Evolutionary conservation across 1,140 invertebrate species (phyloP), one percentile per base, ranked within the genome.

Genomic region (Drosophila repletoides): DNA sequence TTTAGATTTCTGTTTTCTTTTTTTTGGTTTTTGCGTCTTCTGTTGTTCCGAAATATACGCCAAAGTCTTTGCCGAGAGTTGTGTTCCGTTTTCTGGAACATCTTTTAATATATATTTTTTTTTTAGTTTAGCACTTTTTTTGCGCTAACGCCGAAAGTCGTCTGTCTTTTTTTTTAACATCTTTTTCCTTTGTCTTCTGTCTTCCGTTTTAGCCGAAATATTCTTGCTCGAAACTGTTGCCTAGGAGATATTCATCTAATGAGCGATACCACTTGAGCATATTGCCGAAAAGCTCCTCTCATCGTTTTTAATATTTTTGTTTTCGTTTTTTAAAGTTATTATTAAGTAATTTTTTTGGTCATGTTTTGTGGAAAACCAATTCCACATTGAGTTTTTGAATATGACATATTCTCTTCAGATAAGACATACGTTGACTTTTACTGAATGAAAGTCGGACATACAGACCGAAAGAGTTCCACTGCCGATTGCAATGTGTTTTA

Each of bases 1-100:
- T 34, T 33, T 58, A 24, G 14, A 52, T 59, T 76, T 55, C 43
- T 17, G 40, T 26, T 55, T 55, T 31, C 24, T 51, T 40, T 22
- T 49, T 19, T 31, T 12, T 15, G 21, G n/a, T n/a, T n/a, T n/a
- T 68, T 70, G 46, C 40, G 43, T 58, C 65, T 34, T 36, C 68
- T 58, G 67, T 65, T 86, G 41, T 70, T 64, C 72, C 80, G 65
- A 86, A 86, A 86, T 66, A 28, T 65, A 87, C 81, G 81, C 80
- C 80, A 87, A 86, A 86, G 81, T 86, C 80, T 66, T 63, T 66
- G 80, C 80, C 80, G 80, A 86, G 80, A 86, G 76, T 76, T 63
- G n/a, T 60, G 51, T 59, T 55, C 55, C 55, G 17, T 7, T 31
- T 55, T n/a, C 14, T 46, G 19, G 22, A 9, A n/a, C 28, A n/a